Percentiles rank a stretch among this genome's conserved stretches.
Conservation (phyloP, 2,888 invertebrate species). For the Dendrolimus houi region DNA sequence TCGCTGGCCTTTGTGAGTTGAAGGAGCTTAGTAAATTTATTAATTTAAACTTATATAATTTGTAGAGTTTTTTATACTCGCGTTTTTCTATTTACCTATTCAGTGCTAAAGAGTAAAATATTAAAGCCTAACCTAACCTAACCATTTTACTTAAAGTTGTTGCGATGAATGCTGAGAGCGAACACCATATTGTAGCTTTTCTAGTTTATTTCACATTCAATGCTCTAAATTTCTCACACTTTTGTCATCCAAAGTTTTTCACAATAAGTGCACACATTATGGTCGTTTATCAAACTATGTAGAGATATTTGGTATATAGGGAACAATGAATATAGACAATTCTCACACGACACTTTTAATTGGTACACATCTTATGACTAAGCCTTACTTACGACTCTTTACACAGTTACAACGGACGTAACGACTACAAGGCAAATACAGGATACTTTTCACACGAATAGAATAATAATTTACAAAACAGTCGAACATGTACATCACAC, state of each 20-base stretch:
- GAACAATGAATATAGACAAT: constrained; percentile 31
- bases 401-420: constrained; percentile 75
- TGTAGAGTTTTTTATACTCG: too few relatives aligned
- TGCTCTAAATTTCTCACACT: constrained; percentile 14
- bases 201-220: constrained; percentile 9
- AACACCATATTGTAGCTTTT: constrained; percentile 9
- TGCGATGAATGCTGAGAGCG: constrained; percentile 9
- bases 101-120: too few relatives aligned
- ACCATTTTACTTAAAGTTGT: too few relatives aligned
- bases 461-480: constrained; percentile 77
- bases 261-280: not conserved
- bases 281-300: too few relatives aligned
- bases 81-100: too few relatives aligned
- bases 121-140: too few relatives aligned
- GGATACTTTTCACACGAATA: constrained; percentile 69
- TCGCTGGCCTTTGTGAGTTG: too few relatives aligned
- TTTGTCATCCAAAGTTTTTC: constrained; percentile 8
- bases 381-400: constrained; percentile 73
- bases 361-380: constrained; percentile 70
- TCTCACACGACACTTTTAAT: constrained; percentile 70
- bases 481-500: constrained; percentile 73
- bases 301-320: constrained; percentile 3
- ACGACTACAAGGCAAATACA: constrained; percentile 69
- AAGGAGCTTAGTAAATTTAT: too few relatives aligned
- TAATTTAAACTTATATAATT: too few relatives aligned